phyloP scores from a whole-genome alignment of 2,797 vertebrate species.

The Hydrocynus forskahlii region DNA sequence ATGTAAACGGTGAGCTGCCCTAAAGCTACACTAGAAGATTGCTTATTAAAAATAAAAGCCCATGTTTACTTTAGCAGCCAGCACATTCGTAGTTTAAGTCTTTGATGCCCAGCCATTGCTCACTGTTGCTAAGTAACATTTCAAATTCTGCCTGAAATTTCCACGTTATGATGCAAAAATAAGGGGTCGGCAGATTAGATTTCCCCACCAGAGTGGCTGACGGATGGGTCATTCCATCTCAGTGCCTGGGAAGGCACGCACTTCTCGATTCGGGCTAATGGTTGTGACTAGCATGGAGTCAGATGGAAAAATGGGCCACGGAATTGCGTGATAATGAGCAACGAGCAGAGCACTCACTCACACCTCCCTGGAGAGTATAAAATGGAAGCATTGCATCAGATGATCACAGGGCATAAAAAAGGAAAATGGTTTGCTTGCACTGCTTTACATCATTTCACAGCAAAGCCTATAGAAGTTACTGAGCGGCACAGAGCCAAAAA shows the following conservation, averaged over 20 bases:
- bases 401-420: slow-evolving; percentile 32
- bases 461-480: slow-evolving; percentile 6
- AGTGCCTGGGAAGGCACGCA: neutral
- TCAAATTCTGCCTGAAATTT: neutral
- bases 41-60: neutral
- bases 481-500: neutral
- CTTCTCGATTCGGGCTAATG: slow-evolving; percentile 30
- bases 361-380: slow-evolving; percentile 49
- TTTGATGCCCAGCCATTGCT: neutral
- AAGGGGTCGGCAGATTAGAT: neutral
- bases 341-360: slow-evolving; percentile 24
- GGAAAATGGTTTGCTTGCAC: slow-evolving; percentile 52
- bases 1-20: neutral
- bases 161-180: neutral
- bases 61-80: no score
- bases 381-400: slow-evolving; percentile 60
- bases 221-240: neutral
- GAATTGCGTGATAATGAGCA: slow-evolving; percentile 45
- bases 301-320: slow-evolving; percentile 37
- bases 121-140: slow-evolving; percentile 50
- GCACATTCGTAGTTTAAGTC: no score
- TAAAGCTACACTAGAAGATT: neutral
- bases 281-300: slow-evolving; percentile 31
- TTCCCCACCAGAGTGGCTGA: neutral
- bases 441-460: slow-evolving; percentile 63